Conservation (phyloP, 1,140 invertebrate genomes). For the Homarus americanus region DNA sequence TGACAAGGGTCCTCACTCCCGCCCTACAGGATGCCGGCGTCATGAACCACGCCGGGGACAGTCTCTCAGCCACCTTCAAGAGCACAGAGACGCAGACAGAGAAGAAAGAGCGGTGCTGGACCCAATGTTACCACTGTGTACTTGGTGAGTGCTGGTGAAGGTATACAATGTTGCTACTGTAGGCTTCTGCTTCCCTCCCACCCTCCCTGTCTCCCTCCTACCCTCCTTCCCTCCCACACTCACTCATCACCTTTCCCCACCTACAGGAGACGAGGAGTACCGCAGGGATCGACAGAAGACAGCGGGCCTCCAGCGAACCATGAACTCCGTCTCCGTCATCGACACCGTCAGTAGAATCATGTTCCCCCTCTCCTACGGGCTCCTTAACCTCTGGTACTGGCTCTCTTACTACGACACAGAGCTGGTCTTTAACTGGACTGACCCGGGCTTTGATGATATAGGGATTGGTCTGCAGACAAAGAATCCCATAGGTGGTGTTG, state of each 20-base stretch:
- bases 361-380: constrained; percentile 91
- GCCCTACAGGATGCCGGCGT: constrained; percentile 50
- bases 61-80: constrained; percentile 62
- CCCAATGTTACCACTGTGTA: constrained; percentile 88
- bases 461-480: constrained; percentile 10
- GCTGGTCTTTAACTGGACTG: constrained; percentile 58
- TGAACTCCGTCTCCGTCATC: constrained; percentile 92
- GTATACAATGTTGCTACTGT: constrained; percentile 10
- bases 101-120: constrained; percentile 84
- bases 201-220: background rate
- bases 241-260: constrained; percentile 47
- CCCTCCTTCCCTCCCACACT: background rate
- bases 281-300: constrained; percentile 84
- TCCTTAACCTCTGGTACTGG: constrained; percentile 94
- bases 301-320: constrained; percentile 79
- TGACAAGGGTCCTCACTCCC: no score
- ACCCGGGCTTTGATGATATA: constrained; percentile 52
- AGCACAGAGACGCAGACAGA: constrained; percentile 85
- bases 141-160: constrained; percentile 80
- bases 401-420: constrained; percentile 82
- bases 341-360: constrained; percentile 90
- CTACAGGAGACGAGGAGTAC: constrained; percentile 79
- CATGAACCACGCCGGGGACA: constrained; percentile 65
- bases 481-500: background rate
- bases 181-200: background rate